Conservation (phyloP, 2,797 vertebrate species). For the Chelon labrosus region DNA sequence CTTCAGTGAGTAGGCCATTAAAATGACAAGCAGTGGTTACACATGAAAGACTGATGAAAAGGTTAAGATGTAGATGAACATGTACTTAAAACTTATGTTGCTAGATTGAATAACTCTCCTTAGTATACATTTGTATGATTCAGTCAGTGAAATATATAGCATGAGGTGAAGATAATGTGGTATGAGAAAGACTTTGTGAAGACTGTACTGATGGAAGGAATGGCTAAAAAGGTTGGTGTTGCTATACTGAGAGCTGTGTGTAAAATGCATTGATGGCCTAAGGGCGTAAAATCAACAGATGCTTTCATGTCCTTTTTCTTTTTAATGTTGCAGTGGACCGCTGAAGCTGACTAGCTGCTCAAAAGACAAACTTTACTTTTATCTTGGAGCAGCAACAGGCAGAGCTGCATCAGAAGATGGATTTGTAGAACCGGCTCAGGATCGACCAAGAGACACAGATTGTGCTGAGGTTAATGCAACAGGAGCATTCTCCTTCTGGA, state of each 20-base stretch:
- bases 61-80: neutral
- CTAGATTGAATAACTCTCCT: neutral
- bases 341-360: constrained; percentile 2
- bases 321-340: too few relatives aligned
- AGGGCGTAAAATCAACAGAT: constrained; percentile 13
- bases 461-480: constrained; percentile 24
- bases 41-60: too few relatives aligned
- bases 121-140: constrained; percentile 1
- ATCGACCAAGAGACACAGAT: constrained; percentile 16
- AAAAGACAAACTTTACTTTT: constrained; percentile 19
- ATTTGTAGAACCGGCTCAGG: constrained; percentile 24
- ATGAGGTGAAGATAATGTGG: too few relatives aligned
- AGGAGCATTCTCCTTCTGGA: constrained; percentile 14
- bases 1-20: neutral
- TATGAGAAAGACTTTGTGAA: neutral
- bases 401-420: constrained; percentile 5
- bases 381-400: constrained; percentile 8
- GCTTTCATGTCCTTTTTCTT: constrained; percentile 16
- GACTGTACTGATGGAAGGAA: neutral
- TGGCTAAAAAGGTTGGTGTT: constrained; percentile 16
- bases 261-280: constrained; percentile 29
- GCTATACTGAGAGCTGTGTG: constrained; percentile 17
- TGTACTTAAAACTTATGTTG: neutral
- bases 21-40: too few relatives aligned
- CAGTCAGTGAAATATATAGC: neutral